Base-by-base conservation (phyloP, 2,888 invertebrate genomes). In the Ophioninae sp. region DNA sequence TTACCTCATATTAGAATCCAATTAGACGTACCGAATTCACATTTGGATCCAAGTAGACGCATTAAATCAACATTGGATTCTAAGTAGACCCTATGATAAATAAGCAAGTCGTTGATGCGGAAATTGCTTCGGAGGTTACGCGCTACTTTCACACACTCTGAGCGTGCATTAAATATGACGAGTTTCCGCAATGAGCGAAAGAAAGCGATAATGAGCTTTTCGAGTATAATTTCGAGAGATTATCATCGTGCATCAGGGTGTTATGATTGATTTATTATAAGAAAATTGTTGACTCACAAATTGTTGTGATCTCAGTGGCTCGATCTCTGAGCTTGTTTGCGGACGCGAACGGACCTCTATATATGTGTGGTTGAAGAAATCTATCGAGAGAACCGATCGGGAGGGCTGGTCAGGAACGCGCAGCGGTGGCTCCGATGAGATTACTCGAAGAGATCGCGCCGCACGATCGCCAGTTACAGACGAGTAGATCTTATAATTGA, bases 401-500 rank as follows among this genome's bases (percentile, higher is more conserved):
- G 72, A 72, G 56, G n/a, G 67, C 10, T 65, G 56, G 79, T 79
- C 67, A 72, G 79, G 67, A 68, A 51, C 44, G 20, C 41, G 37
- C 51, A 51, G 13, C 79, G 75, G 73, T 72, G 67, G 81, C 81
- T 73, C 71, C 71, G 64, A 58, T 9, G 76, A 73, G 64, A 58
- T 9, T 71, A 73, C 67, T 63, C 41, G 65, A 63, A 81, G 84
- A 79, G 85, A 85, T 88, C 86, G 85, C 63, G 71, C 67, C 65
- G 79, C 72, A 76, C 81, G 76, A 81, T 76, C 84, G 80, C 84
- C 74, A 86, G 86, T 86, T 81, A 82, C 78, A 71, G 58, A 81
- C 64, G 68, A 68, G 68, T 51, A 68, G 75, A 81, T 76, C 63
- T 86, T 84, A 83, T 89, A 89, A 89, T 89, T 89, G 89, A 87